Base-by-base conservation (phyloP, 2,797 vertebrate species). In the Myotis myotis region DNA sequence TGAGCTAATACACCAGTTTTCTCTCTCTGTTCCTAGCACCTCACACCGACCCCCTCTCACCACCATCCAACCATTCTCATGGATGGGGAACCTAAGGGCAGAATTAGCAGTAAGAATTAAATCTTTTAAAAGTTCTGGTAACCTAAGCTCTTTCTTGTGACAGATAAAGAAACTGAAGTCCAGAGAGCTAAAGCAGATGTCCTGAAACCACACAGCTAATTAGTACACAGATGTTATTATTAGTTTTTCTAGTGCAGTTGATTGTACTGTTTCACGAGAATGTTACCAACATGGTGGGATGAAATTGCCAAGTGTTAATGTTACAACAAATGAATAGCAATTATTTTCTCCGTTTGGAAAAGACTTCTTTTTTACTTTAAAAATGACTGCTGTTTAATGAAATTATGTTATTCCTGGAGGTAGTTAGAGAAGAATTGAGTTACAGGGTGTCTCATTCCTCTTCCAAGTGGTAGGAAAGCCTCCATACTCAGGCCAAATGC, bases 391-490 rank as follows among this genome's bases (percentile, higher is more conserved):
- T 94, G 95, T 89, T 78, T 94, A 97, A 96, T 85, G 36, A 85
- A 97, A 28, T 97, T 93, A 62, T 92, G 16, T 97, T 95, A 44
- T 87, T 97, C 53, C 95, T 98, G 96, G 96, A 97, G 95, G 89
- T 91, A 75, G 13, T 93, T 13, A 0, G 41, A 93, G 86, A 83
- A 97, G 89, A 97, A 66, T 89, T 71, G 47, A 68, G 89, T 97
- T 93, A 91, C 9, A 0, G 71, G 3, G 30, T 85, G n/a, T 75
- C 95, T 96, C 72, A 2, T 92, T 96, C 86, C 12, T 78, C 92
- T 96, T 96, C 53, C 83, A 97, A 86, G 44, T 12, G 62, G 79
- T 57, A 91, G 93, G 83, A 96, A 79, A 96, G 91, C 70, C 44
- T 96, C 83, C 93, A 0, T 79, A 84, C 80, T 91, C 11, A 30